Evolutionary conservation across 2,888 invertebrate species (phyloP).

Genomic region (Nysson spinosus): DNA sequence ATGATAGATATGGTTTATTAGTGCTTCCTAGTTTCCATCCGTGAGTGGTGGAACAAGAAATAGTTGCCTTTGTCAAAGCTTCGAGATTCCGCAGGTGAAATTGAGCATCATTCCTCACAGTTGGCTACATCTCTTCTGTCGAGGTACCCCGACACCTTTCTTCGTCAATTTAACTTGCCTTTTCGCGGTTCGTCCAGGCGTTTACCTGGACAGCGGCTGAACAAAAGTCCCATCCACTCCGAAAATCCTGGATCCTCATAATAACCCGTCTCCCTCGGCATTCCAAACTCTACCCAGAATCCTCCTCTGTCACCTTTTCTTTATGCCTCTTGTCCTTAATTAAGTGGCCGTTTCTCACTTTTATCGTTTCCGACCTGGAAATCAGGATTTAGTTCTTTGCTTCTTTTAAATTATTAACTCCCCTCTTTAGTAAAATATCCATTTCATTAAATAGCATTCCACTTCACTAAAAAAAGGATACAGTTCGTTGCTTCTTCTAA

Average conservation of each 20-base stretch:
- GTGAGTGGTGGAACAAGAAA: neutral
- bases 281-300: neutral
- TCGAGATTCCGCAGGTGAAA: neutral
- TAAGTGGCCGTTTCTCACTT: conserved; percentile 18
- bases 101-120: conserved; percentile 6
- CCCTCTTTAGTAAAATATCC: too few relatives aligned
- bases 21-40: neutral
- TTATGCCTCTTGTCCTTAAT: conserved; percentile 25
- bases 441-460: too few relatives aligned
- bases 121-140: neutral
- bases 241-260: conserved; percentile 2
- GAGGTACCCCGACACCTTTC: neutral
- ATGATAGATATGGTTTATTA: neutral
- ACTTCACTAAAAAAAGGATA: too few relatives aligned
- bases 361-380: neutral
- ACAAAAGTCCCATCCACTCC: neutral
- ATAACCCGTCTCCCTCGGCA: neutral
- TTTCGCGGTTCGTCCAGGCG: neutral
- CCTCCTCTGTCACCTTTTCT: neutral
- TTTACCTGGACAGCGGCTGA: conserved; percentile 2
- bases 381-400: neutral
- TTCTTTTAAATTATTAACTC: neutral
- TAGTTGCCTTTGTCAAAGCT: neutral
- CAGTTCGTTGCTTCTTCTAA: too few relatives aligned
- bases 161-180: conserved; percentile 9